Percentiles rank a stretch among this genome's conserved stretches.
Conservation (phyloP, 2,888 invertebrate genomes). For the Mechanitis mazaeus region DNA sequence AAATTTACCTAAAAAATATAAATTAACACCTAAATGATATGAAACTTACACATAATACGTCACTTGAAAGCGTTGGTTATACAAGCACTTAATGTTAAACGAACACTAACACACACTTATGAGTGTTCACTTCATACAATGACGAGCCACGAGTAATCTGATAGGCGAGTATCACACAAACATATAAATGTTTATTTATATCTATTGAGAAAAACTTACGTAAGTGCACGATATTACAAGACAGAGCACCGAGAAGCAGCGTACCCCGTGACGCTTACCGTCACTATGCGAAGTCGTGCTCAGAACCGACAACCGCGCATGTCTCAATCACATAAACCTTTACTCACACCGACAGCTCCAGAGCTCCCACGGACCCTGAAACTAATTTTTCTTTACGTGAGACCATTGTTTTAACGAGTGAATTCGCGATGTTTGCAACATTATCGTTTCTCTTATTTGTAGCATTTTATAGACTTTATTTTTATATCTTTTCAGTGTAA, state of each 20-base stretch:
- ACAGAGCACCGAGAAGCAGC: constrained; percentile 39
- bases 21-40: background rate
- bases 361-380: constrained; percentile 48
- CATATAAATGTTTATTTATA: constrained; percentile 5
- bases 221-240: constrained; percentile 44
- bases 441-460: constrained; percentile 25
- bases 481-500: constrained; percentile 32
- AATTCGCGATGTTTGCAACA: constrained; percentile 31
- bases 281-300: constrained; percentile 47
- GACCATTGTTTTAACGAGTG: constrained; percentile 44
- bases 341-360: constrained; percentile 59
- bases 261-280: constrained; percentile 48
- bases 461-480: constrained; percentile 26
- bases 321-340: constrained; percentile 60
- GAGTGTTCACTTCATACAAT: constrained; percentile 33
- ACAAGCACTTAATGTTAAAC: constrained; percentile 42
- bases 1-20: background rate
- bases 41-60: constrained; percentile 17
- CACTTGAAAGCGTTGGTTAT: constrained; percentile 12
- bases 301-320: constrained; percentile 58
- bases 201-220: constrained; percentile 49
- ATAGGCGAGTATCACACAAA: background rate
- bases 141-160: constrained; percentile 8
- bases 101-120: constrained; percentile 51
- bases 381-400: constrained; percentile 58